Percentiles rank a stretch among this genome's conserved stretches.
phyloP scores from a whole-genome alignment of 2,797 vertebrate species.

The Strix occidentalis region DNA sequence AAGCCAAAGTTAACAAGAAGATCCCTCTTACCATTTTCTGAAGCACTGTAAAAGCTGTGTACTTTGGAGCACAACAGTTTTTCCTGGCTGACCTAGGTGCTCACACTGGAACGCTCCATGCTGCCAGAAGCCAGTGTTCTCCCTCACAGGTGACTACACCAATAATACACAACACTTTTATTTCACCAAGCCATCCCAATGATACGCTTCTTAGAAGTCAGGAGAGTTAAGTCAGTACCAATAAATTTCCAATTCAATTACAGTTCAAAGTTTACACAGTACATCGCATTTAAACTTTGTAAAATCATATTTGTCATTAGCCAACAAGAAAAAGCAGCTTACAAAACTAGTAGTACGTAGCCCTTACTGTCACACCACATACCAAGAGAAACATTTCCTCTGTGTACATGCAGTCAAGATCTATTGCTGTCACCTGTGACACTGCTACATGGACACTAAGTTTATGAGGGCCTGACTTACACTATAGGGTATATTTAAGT shows the following conservation, averaged over 20 bases:
- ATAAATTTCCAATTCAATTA: neutral
- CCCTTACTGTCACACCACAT: neutral
- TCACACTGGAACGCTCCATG: fast-evolving
- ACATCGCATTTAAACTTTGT: neutral
- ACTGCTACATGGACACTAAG: neutral
- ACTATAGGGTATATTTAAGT: neutral
- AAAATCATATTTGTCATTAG: neutral
- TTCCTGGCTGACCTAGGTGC: neutral
- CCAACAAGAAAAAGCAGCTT: neutral
- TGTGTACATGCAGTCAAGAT: neutral
- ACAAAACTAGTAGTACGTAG: fast-evolving
- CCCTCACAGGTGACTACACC: neutral
- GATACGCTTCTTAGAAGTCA: fast-evolving
- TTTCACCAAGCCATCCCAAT: neutral
- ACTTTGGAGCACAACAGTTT: neutral
- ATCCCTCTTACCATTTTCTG: neutral
- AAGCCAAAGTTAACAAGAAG: neutral
- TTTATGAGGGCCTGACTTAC: neutral
- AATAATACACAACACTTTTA: neutral
- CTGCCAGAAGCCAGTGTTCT: neutral
- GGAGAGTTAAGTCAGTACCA: neutral
- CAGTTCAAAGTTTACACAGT: neutral
- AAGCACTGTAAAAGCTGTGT: neutral
- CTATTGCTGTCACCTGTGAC: neutral
- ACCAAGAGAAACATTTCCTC: neutral